Percentiles rank a stretch among this genome's conserved stretches.
These are phyloP conservation scores for Ciconia boyciana DNA, from an alignment of 2,113 vertebrate species.

Conservation along the genomic window DNA sequence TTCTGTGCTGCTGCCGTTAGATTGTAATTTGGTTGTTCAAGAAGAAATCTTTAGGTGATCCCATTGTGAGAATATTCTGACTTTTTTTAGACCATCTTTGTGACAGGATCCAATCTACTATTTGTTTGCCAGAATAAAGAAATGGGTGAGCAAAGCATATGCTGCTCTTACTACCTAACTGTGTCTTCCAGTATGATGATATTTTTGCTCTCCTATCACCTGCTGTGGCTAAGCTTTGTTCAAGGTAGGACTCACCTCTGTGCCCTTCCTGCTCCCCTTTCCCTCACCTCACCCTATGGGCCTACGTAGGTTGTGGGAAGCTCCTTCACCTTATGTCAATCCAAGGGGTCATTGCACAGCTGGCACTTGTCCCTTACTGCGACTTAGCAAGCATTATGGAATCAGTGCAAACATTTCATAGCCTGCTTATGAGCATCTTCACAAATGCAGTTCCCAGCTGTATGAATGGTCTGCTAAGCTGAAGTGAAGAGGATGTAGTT, in stretches of 20 bases:
- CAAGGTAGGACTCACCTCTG: background rate
- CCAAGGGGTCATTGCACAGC: background rate
- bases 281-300: background rate
- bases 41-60: background rate
- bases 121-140: background rate
- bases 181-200: background rate
- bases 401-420: background rate
- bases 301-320: background rate
- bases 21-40: background rate
- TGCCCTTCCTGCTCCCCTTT: background rate
- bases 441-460: background rate
- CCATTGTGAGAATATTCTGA: background rate
- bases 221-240: background rate
- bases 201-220: background rate
- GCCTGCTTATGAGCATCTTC: background rate
- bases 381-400: accelerated
- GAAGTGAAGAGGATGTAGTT: background rate
- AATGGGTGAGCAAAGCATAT: background rate
- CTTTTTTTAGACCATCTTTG: background rate
- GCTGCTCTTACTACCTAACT: background rate
- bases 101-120: background rate
- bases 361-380: background rate
- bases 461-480: background rate
- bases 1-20: background rate
- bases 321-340: background rate